Base-by-base conservation (phyloP, 2,888 invertebrate genomes). In the Uropetala carovei region DNA sequence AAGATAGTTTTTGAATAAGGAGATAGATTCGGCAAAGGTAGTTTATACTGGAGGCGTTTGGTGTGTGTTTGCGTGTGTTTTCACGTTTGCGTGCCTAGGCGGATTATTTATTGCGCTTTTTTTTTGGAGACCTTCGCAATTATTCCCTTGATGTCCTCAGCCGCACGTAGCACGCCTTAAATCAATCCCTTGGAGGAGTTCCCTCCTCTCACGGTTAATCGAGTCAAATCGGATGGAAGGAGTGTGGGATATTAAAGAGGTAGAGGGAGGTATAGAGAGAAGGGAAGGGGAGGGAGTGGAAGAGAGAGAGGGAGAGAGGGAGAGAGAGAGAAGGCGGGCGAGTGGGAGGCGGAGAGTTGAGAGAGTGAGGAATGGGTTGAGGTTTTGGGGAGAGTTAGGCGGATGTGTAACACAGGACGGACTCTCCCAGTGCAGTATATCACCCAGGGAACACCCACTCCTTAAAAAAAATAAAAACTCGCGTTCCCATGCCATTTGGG, bases 391-490 rank as follows among this genome's bases (percentile, higher is more conserved):
- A 64, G 64, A 64, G 64, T 64, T 10, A 59, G 16, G 43, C 64
- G 64, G 64, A 64, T 64, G 64, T 89, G 89, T 89, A 64, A 68
- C 64, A 89, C 89, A 64, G 60, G 60, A 30, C 60, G 60, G 60
- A 60, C 64, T 64, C 58, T 89, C 68, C 89, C 89, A 89, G 16
- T 13, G 89, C 89, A 89, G 89, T 89, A 89, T 89, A 89, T 89
- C 89, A 89, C 89, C 86, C 16, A 64, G 64, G 89, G 43, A 64
- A 89, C 89, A 89, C 89, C 89, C 89, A 89, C 89, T 60, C 89
- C 89, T 60, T 18, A 60, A 27, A 86, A 86, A 30, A 86, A 59
- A 89, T 60, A 43, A 43, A 43, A 59, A 75, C 75, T n/a, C 75
- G 27, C 22, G 75, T 68, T n/a, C 59, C 86, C 86, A n/a, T 43